Percentiles rank a stretch among this genome's conserved stretches.
phyloP scores from a whole-genome alignment of 1,140 invertebrate genomes.

The Drosophila triauraria region DNA sequence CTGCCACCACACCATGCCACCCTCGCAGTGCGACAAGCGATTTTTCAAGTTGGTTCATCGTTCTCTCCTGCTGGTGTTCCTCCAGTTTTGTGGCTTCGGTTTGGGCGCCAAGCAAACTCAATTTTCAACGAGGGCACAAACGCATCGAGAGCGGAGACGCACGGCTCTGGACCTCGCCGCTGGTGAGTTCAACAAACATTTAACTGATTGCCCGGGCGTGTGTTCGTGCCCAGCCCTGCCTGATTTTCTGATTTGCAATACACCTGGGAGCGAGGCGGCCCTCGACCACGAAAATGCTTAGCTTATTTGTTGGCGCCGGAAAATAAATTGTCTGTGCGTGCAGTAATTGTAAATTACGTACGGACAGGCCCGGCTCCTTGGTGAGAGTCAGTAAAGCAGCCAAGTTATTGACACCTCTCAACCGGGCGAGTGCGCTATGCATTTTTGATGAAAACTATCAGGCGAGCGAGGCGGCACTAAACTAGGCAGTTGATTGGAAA shows the following conservation, averaged over 20 bases:
- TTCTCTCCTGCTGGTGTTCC: constrained; percentile 21
- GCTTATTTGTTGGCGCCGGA: constrained; percentile 74
- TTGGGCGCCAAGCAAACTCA: constrained; percentile 57
- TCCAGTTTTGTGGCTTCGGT: constrained; percentile 42
- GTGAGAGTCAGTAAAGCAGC: constrained; percentile 50
- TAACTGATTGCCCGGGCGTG: constrained; percentile 84
- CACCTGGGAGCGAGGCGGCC: constrained; percentile 73
- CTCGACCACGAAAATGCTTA: constrained; percentile 45
- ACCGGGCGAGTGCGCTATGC: constrained; percentile 43
- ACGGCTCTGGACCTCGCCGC: constrained; percentile 47
- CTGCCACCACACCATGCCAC: constrained; percentile 24
- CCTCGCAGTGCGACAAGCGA: constrained; percentile 74
- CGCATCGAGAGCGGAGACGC: constrained; percentile 24
- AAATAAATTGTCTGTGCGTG: constrained; percentile 85
- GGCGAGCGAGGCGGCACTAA: not conserved
- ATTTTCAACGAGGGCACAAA: constrained; percentile 53
- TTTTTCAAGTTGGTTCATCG: constrained; percentile 81
- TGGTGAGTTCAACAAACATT: constrained; percentile 84
- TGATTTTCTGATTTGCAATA: constrained; percentile 85
- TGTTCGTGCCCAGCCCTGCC: constrained; percentile 52
- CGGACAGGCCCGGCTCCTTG: not conserved
- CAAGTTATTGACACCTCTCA: constrained; percentile 74
- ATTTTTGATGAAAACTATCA: constrained; percentile 66
- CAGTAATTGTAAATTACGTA: constrained; percentile 84
- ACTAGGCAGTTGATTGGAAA: constrained; percentile 31